Evolutionary conservation across 2,113 vertebrate genomes (phyloP), one percentile per base, ranked within the genome.

Genomic region (Laticauda laticaudata): DNA sequence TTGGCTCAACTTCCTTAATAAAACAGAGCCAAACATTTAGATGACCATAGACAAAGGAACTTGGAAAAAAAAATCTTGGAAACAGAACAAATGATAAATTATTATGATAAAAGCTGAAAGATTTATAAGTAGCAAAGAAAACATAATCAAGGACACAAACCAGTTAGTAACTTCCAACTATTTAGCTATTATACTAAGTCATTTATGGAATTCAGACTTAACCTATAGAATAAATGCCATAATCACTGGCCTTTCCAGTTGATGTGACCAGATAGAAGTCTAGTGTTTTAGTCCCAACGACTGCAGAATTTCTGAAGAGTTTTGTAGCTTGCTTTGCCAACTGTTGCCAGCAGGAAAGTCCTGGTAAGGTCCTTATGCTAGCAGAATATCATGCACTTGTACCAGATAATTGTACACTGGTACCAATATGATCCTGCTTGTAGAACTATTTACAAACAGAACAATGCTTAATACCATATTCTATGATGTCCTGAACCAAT

Each of bases 71-170:
- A 92, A 61, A 54, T 8, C 98, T 97, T 98, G 98, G 97, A 98
- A 98, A 98, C 98, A 98, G 98, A 99, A 99, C 54, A 98, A 98
- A 98, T 98, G 97, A 98, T 97, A 98, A 98, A 98, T 90, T 94
- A 90, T 97, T 96, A 97, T 96, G 96, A 95, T 97, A 98, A 98
- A 98, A 97, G 97, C 95, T 97, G 97, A 96, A 96, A 98, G 98
- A 99, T 99, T 99, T 99, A 99, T 94, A 97, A 98, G 96, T 95
- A 96, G 97, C 93, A 95, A 96, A 94, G 93, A 97, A 94, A 95
- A 97, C 95, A 97, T 96, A 97, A 97, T 97, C 95, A 98, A 95
- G 94, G 95, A 93, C 57, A 61, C 61, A 92, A 94, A 95, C 93
- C 96, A 97, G 96, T 96, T 94, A 95, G 91, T 53, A 95, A 94